Base-by-base conservation (phyloP, 1,140 invertebrate species). In the Lordiphosa stackelbergi region DNA sequence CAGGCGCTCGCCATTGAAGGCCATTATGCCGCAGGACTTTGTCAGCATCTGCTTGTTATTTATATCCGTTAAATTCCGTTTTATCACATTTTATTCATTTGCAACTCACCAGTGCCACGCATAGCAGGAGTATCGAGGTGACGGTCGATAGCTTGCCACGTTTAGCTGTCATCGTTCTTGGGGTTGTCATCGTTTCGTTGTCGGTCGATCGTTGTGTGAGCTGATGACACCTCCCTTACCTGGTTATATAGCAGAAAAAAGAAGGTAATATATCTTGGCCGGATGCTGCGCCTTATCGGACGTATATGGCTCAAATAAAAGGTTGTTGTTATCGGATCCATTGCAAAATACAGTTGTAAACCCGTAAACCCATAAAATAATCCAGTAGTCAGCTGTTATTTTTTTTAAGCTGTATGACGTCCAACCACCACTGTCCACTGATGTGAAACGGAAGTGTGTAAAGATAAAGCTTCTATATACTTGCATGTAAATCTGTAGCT, bases 141-240 rank as follows among this genome's bases (percentile, higher is more conserved):
- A 55, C 40, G 19, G 56, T 66, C 16, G 66, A 74, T 37, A 70
- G 54, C 6, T 54, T 55, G 0, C 59, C 56, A 16, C 56, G 40
- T 12, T 53, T 68, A 24, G 60, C 49, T 16, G 31, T 59, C 53
- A 53, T 70, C 36, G 28, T 51, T 51, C 13, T 59, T 42, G 63
- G 56, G 45, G 43, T 66, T 53, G 58, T 79, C 71, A 64, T 79
- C 74, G 74, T 72, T 60, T 72, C 75, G 78, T 46, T 46, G 43
- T 81, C 78, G 77, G 68, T 81, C 77, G 77, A 83, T 81, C 77
- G 77, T 81, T 77, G 77, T 81, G 58, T 81, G 75, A 81, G 68
- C 77, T 45, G 57, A 49, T 74, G 41, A 45, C 58, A 40, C 38
- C 28, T 22, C 37, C 10, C 28, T 42, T 46, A 10, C 24, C 52